Percentiles rank a stretch among this genome's conserved stretches.
Conservation (phyloP, 2,888 invertebrate genomes). For the Capitulum mitella region DNA sequence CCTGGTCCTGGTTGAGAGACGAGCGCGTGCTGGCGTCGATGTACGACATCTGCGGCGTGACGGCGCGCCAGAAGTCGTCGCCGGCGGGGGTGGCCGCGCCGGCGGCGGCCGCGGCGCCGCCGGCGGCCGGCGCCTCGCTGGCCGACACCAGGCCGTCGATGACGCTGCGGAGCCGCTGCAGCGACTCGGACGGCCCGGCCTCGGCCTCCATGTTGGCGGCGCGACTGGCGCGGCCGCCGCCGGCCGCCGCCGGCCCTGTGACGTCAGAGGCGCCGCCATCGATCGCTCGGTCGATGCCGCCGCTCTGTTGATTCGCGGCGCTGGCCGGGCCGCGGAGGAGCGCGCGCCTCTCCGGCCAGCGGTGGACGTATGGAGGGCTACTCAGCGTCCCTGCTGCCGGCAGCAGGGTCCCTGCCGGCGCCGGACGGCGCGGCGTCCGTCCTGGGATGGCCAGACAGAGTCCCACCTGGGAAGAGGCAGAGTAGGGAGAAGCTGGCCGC, state of each 20-base stretch:
- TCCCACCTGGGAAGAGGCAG: too few relatives aligned
- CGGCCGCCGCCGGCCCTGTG: not conserved
- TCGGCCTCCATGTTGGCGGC: not conserved
- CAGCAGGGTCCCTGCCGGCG: too few relatives aligned
- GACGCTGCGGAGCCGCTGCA: slow-evolving; percentile 7
- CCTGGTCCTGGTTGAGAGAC: slow-evolving; percentile 30
- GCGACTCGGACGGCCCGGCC: not conserved
- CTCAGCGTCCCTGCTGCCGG: too few relatives aligned
- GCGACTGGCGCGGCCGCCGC: not conserved
- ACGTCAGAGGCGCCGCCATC: slow-evolving; percentile 1
- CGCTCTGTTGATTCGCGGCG: slow-evolving; percentile 23
- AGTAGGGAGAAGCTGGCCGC: too few relatives aligned
- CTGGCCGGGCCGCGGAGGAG: not conserved
- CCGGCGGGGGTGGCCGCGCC: not conserved
- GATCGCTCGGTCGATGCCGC: slow-evolving; percentile 4
- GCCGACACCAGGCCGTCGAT: slow-evolving; percentile 17
- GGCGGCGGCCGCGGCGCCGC: not conserved
- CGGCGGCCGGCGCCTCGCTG: not conserved
- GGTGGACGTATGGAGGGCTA: too few relatives aligned
- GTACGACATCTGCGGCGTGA: slow-evolving; percentile 40
- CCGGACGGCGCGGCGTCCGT: too few relatives aligned
- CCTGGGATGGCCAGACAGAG: too few relatives aligned
- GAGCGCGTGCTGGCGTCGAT: slow-evolving; percentile 39
- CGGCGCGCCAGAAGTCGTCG: slow-evolving; percentile 40
- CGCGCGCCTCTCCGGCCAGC: too few relatives aligned